Evolutionary conservation across 2,888 invertebrate species (phyloP), one percentile per base, ranked within the genome.

Genomic region (Stenodera caucasica): DNA sequence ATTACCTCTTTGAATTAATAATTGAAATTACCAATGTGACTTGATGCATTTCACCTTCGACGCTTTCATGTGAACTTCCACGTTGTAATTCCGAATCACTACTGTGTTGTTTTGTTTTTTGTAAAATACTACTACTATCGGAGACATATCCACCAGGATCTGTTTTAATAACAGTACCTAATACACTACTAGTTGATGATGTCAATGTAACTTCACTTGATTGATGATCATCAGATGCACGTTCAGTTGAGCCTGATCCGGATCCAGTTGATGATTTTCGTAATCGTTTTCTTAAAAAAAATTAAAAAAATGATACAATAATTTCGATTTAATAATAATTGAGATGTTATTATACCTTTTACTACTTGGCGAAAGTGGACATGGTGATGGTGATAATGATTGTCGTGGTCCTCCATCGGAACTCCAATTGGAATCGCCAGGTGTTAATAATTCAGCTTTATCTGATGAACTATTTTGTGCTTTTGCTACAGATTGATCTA

Each of bases 401-500:
- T 85, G 84, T 55, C 85, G 81, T 71, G 83, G 84, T 61, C 78
- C 84, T 49, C 75, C 78, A 78, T 81, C 85, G 56, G 84, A 81
- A 70, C 82, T 83, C 83, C 80, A 85, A 60, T 83, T 81, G 2
- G 86, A 83, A 58, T 88, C 88, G 0, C 80, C 83, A n/a, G 84
- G 82, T 33, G 81, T 79, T 58, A 86, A 81, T 62, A 86, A 81
- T 68, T 85, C 86, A 0, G 83, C 77, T 68, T 77, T 74, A 61
- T 81, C 81, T 23, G 76, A 63, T 5, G 83, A 82, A 58, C 85
- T 85, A 68, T 85, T 88, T 67, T 89, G 89, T 45, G 90, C 86
- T 69, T 90, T 88, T 56, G 88, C 88, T 58, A 90, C 81, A 12
- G 90, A 88, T 55, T 90, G 88, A 35, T 90, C 87, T 69, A 91